Percentiles rank a stretch among this genome's conserved stretches.
These are phyloP conservation scores for Cephonodes hylas DNA, from an alignment of 2,888 invertebrate genomes.

Conservation along the genomic window DNA sequence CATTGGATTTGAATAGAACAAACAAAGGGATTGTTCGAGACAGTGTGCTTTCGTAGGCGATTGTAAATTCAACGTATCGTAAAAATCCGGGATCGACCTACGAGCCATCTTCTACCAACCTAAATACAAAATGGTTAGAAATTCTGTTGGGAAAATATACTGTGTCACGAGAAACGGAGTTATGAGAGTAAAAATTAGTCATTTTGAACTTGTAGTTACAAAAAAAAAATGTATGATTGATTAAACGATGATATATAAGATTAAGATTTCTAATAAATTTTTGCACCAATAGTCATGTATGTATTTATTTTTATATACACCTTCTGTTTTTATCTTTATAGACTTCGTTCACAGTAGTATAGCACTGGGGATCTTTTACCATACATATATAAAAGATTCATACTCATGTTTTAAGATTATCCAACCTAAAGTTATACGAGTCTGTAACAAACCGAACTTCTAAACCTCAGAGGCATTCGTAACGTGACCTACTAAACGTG, in stretches of 20 bases:
- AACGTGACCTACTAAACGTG: not conserved
- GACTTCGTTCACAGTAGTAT: too few relatives aligned
- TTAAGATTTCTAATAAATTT: too few relatives aligned
- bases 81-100: slow-evolving; percentile 51
- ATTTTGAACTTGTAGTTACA: too few relatives aligned
- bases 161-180: not conserved
- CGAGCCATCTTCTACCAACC: slow-evolving; percentile 14
- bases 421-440: not conserved
- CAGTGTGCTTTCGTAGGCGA: slow-evolving; percentile 78
- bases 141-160: not conserved
- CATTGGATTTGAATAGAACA: slow-evolving; percentile 80
- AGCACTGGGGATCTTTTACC: too few relatives aligned
- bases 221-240: too few relatives aligned
- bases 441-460: not conserved
- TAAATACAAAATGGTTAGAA: slow-evolving; percentile 21
- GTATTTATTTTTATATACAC: too few relatives aligned
- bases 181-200: not conserved
- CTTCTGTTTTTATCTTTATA: too few relatives aligned
- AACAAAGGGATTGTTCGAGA: slow-evolving; percentile 79
- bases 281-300: too few relatives aligned
- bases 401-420: too few relatives aligned
- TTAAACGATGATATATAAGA: too few relatives aligned
- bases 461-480: not conserved
- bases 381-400: too few relatives aligned
- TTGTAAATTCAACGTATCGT: slow-evolving; percentile 77